Conservation (phyloP, 2,797 vertebrate genomes). For the Scolopax rusticola region DNA sequence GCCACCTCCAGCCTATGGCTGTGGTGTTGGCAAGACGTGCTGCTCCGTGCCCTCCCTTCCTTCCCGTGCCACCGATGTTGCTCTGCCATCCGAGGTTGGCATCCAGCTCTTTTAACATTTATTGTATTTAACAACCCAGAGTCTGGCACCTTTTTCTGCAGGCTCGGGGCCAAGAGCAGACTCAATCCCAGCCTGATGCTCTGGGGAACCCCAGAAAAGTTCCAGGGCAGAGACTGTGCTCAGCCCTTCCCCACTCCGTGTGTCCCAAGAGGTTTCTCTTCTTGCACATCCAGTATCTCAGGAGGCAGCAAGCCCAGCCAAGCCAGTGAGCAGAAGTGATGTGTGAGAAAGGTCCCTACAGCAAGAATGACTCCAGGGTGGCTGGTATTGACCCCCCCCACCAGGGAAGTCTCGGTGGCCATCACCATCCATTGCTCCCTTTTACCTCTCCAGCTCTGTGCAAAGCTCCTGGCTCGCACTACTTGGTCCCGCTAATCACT, state of each 20-base stretch:
- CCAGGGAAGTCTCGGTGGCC: accelerated
- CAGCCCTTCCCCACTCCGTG: not conserved
- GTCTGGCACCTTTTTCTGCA: not conserved
- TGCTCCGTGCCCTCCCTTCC: not conserved
- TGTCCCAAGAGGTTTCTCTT: not conserved
- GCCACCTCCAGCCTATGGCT: not conserved
- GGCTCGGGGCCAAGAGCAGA: not conserved
- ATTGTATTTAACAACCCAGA: not conserved
- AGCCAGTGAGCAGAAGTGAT: not conserved
- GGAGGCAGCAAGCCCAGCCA: not conserved
- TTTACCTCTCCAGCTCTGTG: not conserved
- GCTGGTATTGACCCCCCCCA: not conserved
- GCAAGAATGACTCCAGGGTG: not conserved
- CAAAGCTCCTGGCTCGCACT: accelerated
- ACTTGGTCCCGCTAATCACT: not conserved
- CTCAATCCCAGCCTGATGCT: not conserved
- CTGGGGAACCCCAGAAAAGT: accelerated
- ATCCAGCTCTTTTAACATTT: not conserved
- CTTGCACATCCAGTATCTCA: not conserved
- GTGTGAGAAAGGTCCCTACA: not conserved
- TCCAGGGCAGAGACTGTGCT: not conserved
- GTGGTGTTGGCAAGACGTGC: accelerated
- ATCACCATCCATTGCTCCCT: not conserved
- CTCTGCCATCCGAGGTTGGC: not conserved
- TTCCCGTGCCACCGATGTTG: accelerated